Conservation (phyloP, 2,797 vertebrate genomes). For the Taeniopygia guttata region DNA sequence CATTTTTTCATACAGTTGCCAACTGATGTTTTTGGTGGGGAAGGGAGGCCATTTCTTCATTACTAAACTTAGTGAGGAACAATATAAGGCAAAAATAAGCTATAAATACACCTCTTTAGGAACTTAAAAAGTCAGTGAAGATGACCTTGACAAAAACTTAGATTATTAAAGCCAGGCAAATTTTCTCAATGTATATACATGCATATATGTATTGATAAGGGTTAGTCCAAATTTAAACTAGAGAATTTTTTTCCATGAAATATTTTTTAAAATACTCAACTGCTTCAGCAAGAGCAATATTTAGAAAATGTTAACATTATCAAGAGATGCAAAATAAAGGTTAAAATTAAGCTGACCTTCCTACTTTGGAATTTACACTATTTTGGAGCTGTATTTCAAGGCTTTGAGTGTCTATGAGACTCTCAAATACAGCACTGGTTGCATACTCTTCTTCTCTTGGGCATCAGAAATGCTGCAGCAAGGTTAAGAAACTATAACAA, state of each 20-base stretch:
- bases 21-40: background rate
- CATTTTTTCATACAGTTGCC: background rate
- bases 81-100: background rate
- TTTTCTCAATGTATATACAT: background rate
- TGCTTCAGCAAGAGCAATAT: background rate
- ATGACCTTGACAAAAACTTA: background rate
- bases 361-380: background rate
- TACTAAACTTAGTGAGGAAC: background rate
- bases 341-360: background rate
- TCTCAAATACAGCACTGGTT: background rate
- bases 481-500: background rate
- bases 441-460: background rate
- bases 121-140: background rate
- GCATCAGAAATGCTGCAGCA: constrained; percentile 3
- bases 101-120: background rate
- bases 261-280: background rate
- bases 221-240: background rate
- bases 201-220: background rate
- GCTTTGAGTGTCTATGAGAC: background rate
- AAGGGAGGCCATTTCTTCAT: background rate
- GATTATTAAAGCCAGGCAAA: background rate
- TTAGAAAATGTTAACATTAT: background rate
- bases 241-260: background rate
- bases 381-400: background rate
- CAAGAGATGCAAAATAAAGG: background rate